Percentiles rank a stretch among this genome's conserved stretches.
Evolutionary conservation across 2,797 vertebrate species (phyloP).

Genomic region (Pteropus rufus): DNA sequence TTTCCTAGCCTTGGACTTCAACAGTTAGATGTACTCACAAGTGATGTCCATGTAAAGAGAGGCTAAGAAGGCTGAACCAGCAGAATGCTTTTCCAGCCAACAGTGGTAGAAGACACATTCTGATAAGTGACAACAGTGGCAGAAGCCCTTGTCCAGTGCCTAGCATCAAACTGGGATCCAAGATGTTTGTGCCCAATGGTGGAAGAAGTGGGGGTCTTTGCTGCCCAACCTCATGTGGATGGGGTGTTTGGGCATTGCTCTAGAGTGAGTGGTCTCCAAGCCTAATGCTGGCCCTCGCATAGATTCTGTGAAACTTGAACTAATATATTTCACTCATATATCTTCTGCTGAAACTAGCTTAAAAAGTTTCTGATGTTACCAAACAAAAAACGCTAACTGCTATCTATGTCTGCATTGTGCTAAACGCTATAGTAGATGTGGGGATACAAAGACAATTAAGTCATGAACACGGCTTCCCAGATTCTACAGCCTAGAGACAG

Average conservation of each 20-base stretch:
- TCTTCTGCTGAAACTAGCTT: background rate
- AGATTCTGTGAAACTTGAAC: background rate
- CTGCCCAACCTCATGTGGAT: background rate
- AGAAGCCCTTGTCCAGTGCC: no score
- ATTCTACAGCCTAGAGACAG: background rate
- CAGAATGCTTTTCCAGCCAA: background rate
- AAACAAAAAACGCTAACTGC: background rate
- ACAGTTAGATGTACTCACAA: background rate
- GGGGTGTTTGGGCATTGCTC: background rate
- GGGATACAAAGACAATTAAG: background rate
- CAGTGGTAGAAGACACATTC: background rate
- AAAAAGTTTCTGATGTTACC: background rate
- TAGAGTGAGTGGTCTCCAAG: background rate
- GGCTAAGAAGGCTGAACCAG: background rate
- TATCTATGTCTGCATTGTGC: no score
- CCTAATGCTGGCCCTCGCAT: background rate
- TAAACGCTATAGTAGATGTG: background rate
- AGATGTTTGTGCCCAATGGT: background rate
- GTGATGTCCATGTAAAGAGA: background rate
- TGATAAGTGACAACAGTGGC: background rate
- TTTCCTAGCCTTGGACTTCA: background rate
- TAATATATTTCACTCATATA: background rate
- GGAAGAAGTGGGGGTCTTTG: background rate
- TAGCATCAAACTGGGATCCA: background rate
- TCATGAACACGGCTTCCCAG: background rate